Base-by-base conservation (phyloP, 30 jellyfish, hydroid and myxozoan genomes). In the Catostylus mosaicus region DNA sequence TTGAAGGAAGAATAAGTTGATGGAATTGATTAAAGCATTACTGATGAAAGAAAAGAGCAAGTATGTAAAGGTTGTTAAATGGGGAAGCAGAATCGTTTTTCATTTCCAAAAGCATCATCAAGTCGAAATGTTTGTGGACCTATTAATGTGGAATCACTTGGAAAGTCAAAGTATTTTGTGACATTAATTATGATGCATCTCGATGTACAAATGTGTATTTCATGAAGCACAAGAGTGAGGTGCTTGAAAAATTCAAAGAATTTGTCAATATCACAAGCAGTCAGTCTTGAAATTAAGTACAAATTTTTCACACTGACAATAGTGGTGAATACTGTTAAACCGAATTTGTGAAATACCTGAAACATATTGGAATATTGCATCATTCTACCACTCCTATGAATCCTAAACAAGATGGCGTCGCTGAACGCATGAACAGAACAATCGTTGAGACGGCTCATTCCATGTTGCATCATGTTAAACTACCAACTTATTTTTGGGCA, bases 41-140 rank as follows among this genome's bases (percentile, higher is more conserved):
- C 52, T 19, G 82, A 38, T 36, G 66, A 36, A 33, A 43, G 10
- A 9, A 67, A 67, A 16, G 74, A 61, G 31, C 60, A 32, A 31
- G 14, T 67, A 11, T 75, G 87, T 75, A 62, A 75, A 75, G 62
- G 79, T 48, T 75, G 87, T 59, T 26, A 26, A 16, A 75, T 75
- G 87, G 87, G 77, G 22, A 77, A 77, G 36, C 88, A 77, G 63
- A 82, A 77, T 77, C 68, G 88, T 23, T 18, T 14, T 45, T 67
- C 67, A 69, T 69, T 37, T 69, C 40, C 82, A 38, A 69, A 69
- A 69, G 82, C 40, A 69, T 22, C 43, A n/a, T 14, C 38, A 10
- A 37, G 18, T 69, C 67, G 82, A 37, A 81, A 60, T 57, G 81
- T 77, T 4, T 77, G 80, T 60, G 81, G 88, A 10, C 88, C 88